These are phyloP conservation scores for Cyrtonyx montezumae DNA, from an alignment of 2,113 vertebrate genomes.

Conservation along the genomic window DNA sequence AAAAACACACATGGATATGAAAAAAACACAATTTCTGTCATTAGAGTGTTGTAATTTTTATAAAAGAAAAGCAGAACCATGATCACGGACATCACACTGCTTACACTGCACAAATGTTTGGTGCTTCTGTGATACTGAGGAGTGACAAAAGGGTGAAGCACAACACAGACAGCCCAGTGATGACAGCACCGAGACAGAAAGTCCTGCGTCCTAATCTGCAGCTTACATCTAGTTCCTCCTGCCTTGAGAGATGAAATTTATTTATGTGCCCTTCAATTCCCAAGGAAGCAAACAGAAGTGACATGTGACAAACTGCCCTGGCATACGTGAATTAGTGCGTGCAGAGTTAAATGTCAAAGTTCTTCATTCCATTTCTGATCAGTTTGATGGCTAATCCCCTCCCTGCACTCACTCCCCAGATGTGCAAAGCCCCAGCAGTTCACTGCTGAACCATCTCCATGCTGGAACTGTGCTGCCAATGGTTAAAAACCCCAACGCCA, in stretches of 20 bases:
- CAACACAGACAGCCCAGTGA: neutral
- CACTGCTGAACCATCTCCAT: slow-evolving; percentile 7
- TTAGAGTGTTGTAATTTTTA: no score
- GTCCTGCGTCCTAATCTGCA: neutral
- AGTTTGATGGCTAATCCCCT: slow-evolving; percentile 48
- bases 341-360: slow-evolving; percentile 24
- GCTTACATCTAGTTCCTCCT: neutral
- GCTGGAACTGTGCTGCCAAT: neutral
- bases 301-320: slow-evolving; percentile 5
- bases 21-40: no score
- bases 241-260: neutral
- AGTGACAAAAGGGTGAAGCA: neutral
- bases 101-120: neutral
- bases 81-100: no score
- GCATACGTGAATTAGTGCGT: slow-evolving; percentile 30
- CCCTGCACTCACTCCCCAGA: neutral
- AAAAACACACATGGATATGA: no score
- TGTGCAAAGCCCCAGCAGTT: slow-evolving; percentile 6
- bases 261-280: neutral
- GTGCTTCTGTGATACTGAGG: neutral
- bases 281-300: neutral
- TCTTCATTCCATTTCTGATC: slow-evolving; percentile 16
- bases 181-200: neutral
- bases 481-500: neutral
- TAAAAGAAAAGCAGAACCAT: neutral